Evolutionary conservation across 2,113 vertebrate genomes (phyloP).

Genomic region (Vidua macroura): DNA sequence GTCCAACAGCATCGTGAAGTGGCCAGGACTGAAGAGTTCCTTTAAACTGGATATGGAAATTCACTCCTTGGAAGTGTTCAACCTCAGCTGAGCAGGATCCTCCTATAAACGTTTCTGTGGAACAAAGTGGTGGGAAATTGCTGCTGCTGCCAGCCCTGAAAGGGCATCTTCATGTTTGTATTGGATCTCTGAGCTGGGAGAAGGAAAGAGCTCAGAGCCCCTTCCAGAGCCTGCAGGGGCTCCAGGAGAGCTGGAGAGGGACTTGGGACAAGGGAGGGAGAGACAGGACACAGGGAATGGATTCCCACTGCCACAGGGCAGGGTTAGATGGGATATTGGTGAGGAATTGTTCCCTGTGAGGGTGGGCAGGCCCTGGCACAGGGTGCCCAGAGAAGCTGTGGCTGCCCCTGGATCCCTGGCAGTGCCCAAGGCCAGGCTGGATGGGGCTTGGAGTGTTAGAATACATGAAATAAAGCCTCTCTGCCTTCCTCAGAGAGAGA

Average conservation of each 20-base stretch:
- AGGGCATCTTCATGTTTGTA: rapidly evolving
- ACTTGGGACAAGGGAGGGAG: too few species aligned
- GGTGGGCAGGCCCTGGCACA: neutral
- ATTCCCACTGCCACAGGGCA: too few species aligned
- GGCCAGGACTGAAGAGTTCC: neutral
- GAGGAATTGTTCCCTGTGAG: neutral
- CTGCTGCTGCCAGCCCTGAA: neutral
- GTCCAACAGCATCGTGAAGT: too few species aligned
- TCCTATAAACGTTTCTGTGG: neutral
- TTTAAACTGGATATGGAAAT: neutral
- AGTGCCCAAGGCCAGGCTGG: neutral
- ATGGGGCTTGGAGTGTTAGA: neutral
- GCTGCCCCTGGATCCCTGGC: neutral
- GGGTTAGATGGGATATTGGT: too few species aligned
- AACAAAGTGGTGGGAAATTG: neutral
- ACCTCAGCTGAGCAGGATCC: neutral
- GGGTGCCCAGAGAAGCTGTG: neutral
- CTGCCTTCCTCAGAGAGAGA: too few species aligned
- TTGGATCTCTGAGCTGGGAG: neutral
- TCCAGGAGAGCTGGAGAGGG: too few species aligned
- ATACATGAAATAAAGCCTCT: too few species aligned
- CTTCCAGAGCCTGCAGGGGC: too few species aligned
- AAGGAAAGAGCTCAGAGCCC: neutral
- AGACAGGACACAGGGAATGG: too few species aligned
- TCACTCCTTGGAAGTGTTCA: neutral